Evolutionary conservation across 92 coral and sea anemone genomes (phyloP).

Genomic region (Porites divaricata): DNA sequence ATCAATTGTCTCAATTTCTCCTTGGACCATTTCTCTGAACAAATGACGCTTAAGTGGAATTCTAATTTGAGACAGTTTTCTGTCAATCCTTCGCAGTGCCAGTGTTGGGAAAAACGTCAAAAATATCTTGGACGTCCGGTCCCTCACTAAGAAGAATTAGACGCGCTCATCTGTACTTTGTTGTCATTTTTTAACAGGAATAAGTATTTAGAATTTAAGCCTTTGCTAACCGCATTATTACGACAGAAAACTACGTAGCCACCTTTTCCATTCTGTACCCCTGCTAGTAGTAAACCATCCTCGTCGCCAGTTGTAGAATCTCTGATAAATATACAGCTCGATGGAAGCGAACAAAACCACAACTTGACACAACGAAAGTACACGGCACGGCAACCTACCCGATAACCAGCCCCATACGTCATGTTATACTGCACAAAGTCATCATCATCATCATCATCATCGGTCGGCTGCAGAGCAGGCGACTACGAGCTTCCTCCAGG

Average conservation of each 20-base stretch:
- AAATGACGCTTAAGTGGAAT: slow-evolving; percentile 24
- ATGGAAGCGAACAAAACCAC: no score
- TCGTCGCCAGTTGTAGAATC: neutral
- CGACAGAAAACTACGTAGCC: neutral
- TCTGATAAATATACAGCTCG: no score
- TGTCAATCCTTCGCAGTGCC: slow-evolving; percentile 34
- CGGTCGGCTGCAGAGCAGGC: no score
- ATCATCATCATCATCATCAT: no score
- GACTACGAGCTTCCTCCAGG: no score
- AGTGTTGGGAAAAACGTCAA: neutral
- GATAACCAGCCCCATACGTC: no score
- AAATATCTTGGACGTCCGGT: slow-evolving; percentile 31
- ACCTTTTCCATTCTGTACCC: neutral
- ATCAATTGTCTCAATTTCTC: neutral
- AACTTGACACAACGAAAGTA: no score
- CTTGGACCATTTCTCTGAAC: neutral
- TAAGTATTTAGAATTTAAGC: neutral
- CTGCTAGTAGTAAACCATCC: neutral
- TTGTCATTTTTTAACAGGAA: neutral
- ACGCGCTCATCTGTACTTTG: slow-evolving; percentile 4
- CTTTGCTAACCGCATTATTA: neutral
- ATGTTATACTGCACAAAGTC: no score
- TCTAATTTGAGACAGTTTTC: slow-evolving; percentile 25
- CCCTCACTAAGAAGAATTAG: slow-evolving; percentile 19
- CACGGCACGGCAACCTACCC: no score